Conservation (phyloP, 2,888 invertebrate genomes). For the Neuroscelio doddi region DNA sequence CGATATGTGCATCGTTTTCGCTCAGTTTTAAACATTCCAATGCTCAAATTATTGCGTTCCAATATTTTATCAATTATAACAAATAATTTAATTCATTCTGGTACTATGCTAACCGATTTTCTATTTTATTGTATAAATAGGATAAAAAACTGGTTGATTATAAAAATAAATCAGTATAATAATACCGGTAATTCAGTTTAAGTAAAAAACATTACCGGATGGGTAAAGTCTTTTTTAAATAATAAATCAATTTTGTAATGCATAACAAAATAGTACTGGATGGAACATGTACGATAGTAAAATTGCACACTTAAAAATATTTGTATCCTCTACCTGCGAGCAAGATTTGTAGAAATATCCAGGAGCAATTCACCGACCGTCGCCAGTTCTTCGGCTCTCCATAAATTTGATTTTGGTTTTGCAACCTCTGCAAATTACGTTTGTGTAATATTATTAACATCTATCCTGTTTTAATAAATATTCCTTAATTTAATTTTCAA, state of each 20-base stretch:
- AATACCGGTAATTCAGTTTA: not conserved
- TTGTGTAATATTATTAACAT: slow-evolving; percentile 23
- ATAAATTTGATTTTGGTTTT: slow-evolving; percentile 82
- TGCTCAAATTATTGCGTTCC: no score
- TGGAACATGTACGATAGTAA: not conserved
- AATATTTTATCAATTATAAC: no score
- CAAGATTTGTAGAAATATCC: slow-evolving; percentile 87
- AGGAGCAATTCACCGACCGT: slow-evolving; percentile 89
- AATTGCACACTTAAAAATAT: slow-evolving; percentile 34
- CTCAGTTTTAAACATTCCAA: no score
- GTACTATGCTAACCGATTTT: no score
- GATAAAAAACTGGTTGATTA: no score
- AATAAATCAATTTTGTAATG: no score
- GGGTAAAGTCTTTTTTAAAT: no score
- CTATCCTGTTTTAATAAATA: slow-evolving; percentile 9
- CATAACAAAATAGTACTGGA: not conserved
- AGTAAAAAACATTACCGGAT: no score
- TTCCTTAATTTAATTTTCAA: not conserved
- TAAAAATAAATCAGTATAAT: no score
- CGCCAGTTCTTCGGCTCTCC: slow-evolving; percentile 89
- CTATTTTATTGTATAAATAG: no score
- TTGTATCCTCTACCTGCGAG: slow-evolving; percentile 81
- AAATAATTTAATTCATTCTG: no score
- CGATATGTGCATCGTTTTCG: no score
- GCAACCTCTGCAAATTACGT: slow-evolving; percentile 79